phyloP scores from a whole-genome alignment of 2,113 vertebrate species.

The Capreolus pygargus region DNA sequence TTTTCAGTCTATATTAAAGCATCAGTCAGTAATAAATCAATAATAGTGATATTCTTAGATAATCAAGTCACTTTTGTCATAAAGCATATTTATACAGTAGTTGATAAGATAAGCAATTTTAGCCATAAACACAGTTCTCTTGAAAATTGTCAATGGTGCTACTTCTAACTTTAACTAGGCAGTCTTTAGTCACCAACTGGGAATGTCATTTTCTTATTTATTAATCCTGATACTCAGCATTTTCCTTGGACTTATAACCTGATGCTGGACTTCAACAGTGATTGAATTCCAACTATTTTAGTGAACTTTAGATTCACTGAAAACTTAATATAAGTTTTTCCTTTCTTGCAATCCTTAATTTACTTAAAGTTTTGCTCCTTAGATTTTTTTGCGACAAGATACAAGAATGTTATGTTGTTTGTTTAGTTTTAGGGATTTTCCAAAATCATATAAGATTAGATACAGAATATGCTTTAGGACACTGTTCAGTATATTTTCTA shows the following conservation, averaged over 20 bases:
- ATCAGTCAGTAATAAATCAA: conserved; percentile 14
- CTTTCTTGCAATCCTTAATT: neutral
- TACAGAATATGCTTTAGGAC: neutral
- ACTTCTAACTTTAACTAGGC: neutral
- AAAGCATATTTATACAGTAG: neutral
- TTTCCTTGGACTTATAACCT: neutral
- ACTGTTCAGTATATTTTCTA: neutral
- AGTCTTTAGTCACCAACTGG: neutral
- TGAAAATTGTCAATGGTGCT: neutral
- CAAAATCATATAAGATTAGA: neutral
- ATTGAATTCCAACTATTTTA: neutral
- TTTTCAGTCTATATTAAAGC: conserved; percentile 35
- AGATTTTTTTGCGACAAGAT: neutral
- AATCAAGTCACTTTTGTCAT: neutral
- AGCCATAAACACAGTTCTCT: neutral
- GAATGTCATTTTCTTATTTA: neutral
- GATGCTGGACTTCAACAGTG: neutral
- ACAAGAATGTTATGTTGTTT: neutral
- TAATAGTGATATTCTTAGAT: neutral
- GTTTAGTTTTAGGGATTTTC: conserved; percentile 30
- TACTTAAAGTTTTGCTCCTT: neutral
- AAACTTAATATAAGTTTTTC: neutral
- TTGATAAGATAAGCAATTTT: neutral
- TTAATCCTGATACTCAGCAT: neutral
- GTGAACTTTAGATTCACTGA: neutral